Base-by-base conservation (phyloP, 2,797 vertebrate genomes). In the Gymnothorax javanicus region DNA sequence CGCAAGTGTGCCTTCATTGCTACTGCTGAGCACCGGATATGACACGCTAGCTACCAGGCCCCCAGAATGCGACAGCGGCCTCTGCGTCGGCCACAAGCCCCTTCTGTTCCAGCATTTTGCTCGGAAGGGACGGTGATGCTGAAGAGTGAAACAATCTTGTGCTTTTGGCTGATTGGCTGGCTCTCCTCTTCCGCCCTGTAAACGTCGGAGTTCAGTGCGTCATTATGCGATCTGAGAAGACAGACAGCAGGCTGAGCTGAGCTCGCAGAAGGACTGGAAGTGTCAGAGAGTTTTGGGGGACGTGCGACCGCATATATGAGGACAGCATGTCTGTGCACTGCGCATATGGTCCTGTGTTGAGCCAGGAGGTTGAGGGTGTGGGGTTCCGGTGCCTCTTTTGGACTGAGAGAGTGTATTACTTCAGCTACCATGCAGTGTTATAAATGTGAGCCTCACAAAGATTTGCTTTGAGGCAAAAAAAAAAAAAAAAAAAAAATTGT, bases 231-330 rank as follows among this genome's bases (percentile, higher is more conserved):
- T 12, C 77, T 54, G 77, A 12, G 23, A n/a, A 4, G 17, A n/a
- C 77, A 56, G 52, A 4, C 77, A 81, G 52, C 77, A 81, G 77
- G 77, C 50, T 81, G 52, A 56, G 6, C 20, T 13, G 50, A 54
- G 52, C 77, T 81, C 77, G 25, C 77, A 81, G 50, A 54, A n/a
- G 20, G 77, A 81, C 77, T 81, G 73, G 77, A 43, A 56, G 77
- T 20, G 50, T 54, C 54, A 43, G 33, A 43, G 33, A 43, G 77
- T 81, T 81, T 81, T 81, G 52, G 77, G 56, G 52, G 77, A 23
- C 52, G 13, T 56, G 20, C 7, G n/a, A 81, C 52, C 13, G 33
- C 73, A 77, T 77, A 50, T 77, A 15, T 56, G 56, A 56, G 77
- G n/a, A 81, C 9, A 8, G 8, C 11, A 56, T 56, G 52, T 56